Conservation (phyloP, 2,113 vertebrate genomes). For the Larimichthys crocea region DNA sequence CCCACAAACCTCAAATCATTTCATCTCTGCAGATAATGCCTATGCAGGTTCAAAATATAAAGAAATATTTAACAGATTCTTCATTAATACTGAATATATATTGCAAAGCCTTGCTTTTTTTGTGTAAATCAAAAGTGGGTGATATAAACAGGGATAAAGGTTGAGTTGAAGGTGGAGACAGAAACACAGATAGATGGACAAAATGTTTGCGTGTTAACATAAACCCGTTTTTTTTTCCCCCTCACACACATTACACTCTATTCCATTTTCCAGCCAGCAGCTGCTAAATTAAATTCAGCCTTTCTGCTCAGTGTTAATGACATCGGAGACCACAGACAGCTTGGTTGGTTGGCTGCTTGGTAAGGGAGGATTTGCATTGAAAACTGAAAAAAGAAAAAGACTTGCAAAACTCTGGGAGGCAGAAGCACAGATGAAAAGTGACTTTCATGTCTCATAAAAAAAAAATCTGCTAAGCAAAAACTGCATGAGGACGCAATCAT, state of each 20-base stretch:
- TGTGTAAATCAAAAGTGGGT: neutral
- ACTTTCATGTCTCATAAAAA: conserved; percentile 57
- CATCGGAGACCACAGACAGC: conserved; percentile 60
- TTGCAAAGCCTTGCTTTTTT: neutral
- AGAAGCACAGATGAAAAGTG: conserved; percentile 57
- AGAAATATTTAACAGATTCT: neutral
- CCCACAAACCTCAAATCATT: conserved; percentile 12
- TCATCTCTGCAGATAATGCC: conserved; percentile 1
- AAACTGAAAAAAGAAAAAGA: neutral
- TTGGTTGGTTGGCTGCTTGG: conserved; percentile 18
- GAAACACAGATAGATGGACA: conserved; percentile 1
- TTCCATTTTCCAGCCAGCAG: conserved; percentile 58
- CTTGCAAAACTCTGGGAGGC: conserved; percentile 31
- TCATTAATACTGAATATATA: conserved; percentile 12
- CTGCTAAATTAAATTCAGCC: conserved; percentile 66
- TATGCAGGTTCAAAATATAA: conserved; percentile 34
- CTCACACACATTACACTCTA: conserved; percentile 11
- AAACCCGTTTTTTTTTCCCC: neutral
- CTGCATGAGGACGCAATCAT: conserved; percentile 54
- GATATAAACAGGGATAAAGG: neutral
- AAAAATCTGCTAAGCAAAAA: conserved; percentile 46
- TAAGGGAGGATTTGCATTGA: conserved; percentile 35
- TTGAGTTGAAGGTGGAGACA: neutral
- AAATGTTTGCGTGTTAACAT: conserved; percentile 24
- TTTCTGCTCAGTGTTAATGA: conserved; percentile 61